phyloP scores from a whole-genome alignment of 35 echinoderm and acorn worm genomes.

The Strongylocentrotus purpuratus region DNA sequence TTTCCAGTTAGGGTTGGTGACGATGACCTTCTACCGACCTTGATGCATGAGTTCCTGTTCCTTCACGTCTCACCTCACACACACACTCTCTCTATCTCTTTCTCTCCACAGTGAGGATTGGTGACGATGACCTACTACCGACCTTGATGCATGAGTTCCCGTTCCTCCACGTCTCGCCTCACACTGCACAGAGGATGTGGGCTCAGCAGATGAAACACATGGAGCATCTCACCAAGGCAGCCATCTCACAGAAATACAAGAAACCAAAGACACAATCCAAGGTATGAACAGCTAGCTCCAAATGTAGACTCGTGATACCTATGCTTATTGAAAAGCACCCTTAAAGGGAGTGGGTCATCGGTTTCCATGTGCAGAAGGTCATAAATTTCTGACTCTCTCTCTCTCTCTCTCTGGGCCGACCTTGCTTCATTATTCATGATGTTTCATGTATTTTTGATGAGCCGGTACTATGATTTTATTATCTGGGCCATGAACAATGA shows the following conservation, averaged over 20 bases:
- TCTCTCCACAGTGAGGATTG: conserved; percentile 69
- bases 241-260: conserved; percentile 53
- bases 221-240: conserved; percentile 88
- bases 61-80: conserved; percentile 92
- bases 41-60: conserved; percentile 90
- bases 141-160: conserved; percentile 95
- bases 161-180: conserved; percentile 91
- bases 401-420: too few species aligned
- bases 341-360: too few species aligned
- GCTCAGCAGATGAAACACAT: conserved; percentile 89
- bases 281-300: conserved; percentile 1
- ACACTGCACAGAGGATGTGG: conserved; percentile 95
- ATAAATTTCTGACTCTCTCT: too few species aligned
- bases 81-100: conserved; percentile 43
- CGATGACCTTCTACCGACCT: conserved; percentile 79
- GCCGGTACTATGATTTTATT: too few species aligned
- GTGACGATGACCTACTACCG: conserved; percentile 88
- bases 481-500: too few species aligned
- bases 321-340: too few species aligned
- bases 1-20: conserved; percentile 78
- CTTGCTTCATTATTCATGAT: too few species aligned
- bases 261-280: conserved; percentile 86
- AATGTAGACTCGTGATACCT: neutral
- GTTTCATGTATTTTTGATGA: too few species aligned
- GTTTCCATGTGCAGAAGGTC: too few species aligned